These are phyloP conservation scores for Diorhabda elongata DNA, from an alignment of 1,140 invertebrate genomes.

Conservation along the genomic window DNA sequence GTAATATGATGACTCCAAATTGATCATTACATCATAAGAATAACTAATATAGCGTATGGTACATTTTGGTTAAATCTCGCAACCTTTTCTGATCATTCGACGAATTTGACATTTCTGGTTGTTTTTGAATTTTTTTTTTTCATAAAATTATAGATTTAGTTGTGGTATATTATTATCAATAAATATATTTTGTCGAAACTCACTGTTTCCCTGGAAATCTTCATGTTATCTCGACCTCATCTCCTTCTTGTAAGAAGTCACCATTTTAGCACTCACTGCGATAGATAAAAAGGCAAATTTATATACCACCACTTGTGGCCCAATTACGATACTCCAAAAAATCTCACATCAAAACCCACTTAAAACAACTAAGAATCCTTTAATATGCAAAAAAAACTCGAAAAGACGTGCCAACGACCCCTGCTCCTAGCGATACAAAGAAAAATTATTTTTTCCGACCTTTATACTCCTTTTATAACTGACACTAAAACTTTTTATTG, in stretches of 20 bases:
- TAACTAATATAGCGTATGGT: too few species aligned
- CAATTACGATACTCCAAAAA: slow-evolving; percentile 11
- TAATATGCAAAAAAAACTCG: not conserved
- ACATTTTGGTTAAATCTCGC: too few species aligned
- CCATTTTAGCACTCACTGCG: slow-evolving; percentile 14
- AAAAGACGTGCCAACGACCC: not conserved
- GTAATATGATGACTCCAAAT: too few species aligned
- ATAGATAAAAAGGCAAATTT: slow-evolving; percentile 22
- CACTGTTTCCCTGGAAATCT: slow-evolving; percentile 35
- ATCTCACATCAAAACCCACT: slow-evolving; percentile 4
- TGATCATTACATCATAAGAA: too few species aligned
- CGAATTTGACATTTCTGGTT: too few species aligned
- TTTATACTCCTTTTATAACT: not conserved
- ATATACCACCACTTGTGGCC: slow-evolving; percentile 10
- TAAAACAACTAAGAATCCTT: not conserved
- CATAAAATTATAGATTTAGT: too few species aligned
- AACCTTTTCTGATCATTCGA: too few species aligned
- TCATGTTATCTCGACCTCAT: slow-evolving; percentile 38
- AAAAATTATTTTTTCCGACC: not conserved
- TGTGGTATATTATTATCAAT: too few species aligned
- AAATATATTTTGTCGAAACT: slow-evolving; percentile 14
- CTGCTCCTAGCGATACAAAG: not conserved
- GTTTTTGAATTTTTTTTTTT: too few species aligned
- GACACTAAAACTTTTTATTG: slow-evolving; percentile 15
- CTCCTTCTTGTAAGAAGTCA: slow-evolving; percentile 19